Base-by-base conservation (phyloP, 2,113 vertebrate species). In the Macroglossus sobrinus region DNA sequence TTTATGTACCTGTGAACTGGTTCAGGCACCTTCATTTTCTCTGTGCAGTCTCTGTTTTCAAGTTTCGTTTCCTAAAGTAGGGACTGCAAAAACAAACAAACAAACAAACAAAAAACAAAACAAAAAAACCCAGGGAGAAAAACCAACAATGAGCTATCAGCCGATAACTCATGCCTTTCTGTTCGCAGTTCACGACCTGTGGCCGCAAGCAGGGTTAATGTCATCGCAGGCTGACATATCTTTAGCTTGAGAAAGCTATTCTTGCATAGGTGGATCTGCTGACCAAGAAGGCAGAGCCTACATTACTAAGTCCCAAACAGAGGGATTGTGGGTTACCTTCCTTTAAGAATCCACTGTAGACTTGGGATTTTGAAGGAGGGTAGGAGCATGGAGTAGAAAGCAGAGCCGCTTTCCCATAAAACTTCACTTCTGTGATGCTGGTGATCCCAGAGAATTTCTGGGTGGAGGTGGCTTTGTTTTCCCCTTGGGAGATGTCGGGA, bases 1-100 rank as follows among this genome's bases (percentile, higher is more conserved):
- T 45, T 64, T 11, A 50, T 13, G 8, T 15, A 19, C 12, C 4
- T 1, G 1, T 3, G 12, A 3, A 45, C 3, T 4, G 7, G 6
- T 22, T 81, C 7, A 30, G 11, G 26, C 19, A 35, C 8, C 6
- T 69, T 91, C 2, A 0, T 63, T 47, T 11, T 55, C n/a, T 74
- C 40, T 40, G 3, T 15, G 28, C 16, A 71, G 33, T 43, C 33
- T 53, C 63, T 57, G 21, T 45, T 66, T 89, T 89, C 26, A n/a
- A 68, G 40, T n/a, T 55, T n/a, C 53, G 7, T 80, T 82, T 94
- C 38, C 43, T 40, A 8, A 90, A 43, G 7, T 12, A 18, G 18
- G 33, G 4, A 61, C 72, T 85, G 10, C 18, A 30, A 75, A 71
- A 80, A 72, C 30, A 40, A 50, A 50, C 0, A 50, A n/a, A n/a